Evolutionary conservation across 2,113 vertebrate genomes (phyloP).

Genomic region (Callopanchax toddi): DNA sequence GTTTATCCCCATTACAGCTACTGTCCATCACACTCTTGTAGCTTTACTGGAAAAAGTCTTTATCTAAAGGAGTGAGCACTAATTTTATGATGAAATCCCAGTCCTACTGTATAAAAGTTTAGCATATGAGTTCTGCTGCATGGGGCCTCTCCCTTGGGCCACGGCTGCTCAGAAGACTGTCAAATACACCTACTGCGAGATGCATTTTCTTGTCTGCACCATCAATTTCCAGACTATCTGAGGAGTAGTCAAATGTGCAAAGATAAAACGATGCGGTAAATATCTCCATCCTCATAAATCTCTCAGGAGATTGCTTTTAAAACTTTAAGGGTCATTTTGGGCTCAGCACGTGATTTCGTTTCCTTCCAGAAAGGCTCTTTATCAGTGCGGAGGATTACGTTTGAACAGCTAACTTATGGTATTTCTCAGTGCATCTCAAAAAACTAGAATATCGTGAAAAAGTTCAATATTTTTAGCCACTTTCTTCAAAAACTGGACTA

Average conservation of each 20-base stretch:
- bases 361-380: slow-evolving; percentile 19
- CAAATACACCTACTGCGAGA: slow-evolving; percentile 4
- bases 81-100: slow-evolving; percentile 14
- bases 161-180: slow-evolving; percentile 1
- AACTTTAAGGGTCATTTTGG: slow-evolving; percentile 25
- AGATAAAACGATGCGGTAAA: slow-evolving; percentile 29
- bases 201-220: slow-evolving; percentile 9
- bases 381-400: not conserved
- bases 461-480: not conserved
- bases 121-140: slow-evolving; percentile 27
- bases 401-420: not conserved
- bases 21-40: not conserved
- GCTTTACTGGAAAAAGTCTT: slow-evolving; percentile 6
- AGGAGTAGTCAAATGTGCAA: slow-evolving; percentile 12
- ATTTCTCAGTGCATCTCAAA: not conserved
- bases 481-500: too few relatives aligned
- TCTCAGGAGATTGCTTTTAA: slow-evolving; percentile 8
- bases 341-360: slow-evolving; percentile 39
- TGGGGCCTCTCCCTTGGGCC: not conserved
- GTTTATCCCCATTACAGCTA: slow-evolving; percentile 23
- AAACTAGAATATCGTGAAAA: too few relatives aligned
- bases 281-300: slow-evolving; percentile 27
- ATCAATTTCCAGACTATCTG: slow-evolving; percentile 12
- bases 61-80: slow-evolving; percentile 12
- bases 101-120: slow-evolving; percentile 54